Evolutionary conservation across 2,113 vertebrate genomes (phyloP).

Genomic region (Rhineura floridana): DNA sequence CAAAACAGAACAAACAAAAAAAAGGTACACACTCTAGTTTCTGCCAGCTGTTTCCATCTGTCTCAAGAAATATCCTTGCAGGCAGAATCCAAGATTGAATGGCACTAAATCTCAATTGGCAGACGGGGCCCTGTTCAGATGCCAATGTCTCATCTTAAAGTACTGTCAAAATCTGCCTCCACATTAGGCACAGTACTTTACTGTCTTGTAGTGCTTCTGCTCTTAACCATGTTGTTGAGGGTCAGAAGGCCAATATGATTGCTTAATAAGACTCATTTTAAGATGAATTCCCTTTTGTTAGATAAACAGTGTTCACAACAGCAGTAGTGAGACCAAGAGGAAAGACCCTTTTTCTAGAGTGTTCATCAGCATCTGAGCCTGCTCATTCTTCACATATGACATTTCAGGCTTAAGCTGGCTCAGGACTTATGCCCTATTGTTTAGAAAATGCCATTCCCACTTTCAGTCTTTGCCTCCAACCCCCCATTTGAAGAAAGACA

Average conservation of each 20-base stretch:
- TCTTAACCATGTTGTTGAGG: constrained; percentile 1
- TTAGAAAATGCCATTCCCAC: no score
- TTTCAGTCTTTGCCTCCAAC: no score
- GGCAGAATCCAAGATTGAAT: constrained; percentile 19
- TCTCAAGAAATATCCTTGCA: constrained; percentile 39
- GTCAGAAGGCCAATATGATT: not conserved
- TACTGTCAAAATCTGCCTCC: not conserved
- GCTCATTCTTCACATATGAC: not conserved
- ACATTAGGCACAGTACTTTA: not conserved
- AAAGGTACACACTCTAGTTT: not conserved
- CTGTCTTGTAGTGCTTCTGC: not conserved
- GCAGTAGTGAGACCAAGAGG: not conserved
- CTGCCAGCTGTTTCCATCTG: constrained; percentile 46
- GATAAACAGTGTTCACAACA: no score
- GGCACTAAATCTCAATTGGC: constrained; percentile 6
- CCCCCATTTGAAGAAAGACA: no score
- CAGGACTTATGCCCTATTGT: not conserved
- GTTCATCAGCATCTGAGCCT: not conserved
- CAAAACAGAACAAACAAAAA: constrained; percentile 20
- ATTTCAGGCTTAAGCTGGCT: not conserved
- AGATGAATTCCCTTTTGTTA: not conserved
- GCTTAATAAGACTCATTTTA: not conserved
- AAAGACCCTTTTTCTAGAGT: not conserved
- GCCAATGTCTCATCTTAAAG: not conserved
- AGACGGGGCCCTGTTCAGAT: not conserved